Evolutionary conservation across 2,113 vertebrate genomes (phyloP).

Genomic region (Lophotis ruficrista): DNA sequence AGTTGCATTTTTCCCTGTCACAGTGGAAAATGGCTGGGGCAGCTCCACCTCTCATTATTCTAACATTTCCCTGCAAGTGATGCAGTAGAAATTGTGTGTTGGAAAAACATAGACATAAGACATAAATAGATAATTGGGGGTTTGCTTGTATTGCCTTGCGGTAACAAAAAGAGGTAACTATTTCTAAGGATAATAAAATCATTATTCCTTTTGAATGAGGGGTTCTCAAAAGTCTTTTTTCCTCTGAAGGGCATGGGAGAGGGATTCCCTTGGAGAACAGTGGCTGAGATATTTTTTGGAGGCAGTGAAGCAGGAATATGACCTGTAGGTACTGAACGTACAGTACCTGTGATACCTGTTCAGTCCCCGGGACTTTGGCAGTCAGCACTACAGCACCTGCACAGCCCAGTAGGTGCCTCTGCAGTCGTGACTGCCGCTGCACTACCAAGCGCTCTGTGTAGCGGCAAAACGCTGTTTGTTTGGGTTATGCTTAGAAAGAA

Average conservation of each 20-base stretch:
- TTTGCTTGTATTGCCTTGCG: neutral
- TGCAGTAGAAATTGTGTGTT: neutral
- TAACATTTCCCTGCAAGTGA: neutral
- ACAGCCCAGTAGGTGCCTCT: neutral
- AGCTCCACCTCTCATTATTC: neutral
- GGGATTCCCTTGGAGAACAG: neutral
- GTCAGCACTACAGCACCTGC: neutral
- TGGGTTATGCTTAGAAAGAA: neutral
- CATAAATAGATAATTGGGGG: neutral
- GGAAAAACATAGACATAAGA: neutral
- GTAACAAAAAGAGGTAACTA: neutral
- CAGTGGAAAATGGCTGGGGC: neutral
- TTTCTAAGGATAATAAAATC: neutral
- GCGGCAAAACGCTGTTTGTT: neutral
- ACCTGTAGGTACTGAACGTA: neutral
- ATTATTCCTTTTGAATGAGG: neutral
- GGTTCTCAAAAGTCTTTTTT: neutral
- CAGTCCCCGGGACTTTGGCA: neutral
- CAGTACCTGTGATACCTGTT: neutral
- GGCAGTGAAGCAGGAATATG: neutral
- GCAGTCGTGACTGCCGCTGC: neutral
- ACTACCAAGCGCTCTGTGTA: accelerated
- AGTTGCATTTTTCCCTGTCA: neutral
- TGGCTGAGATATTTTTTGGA: neutral
- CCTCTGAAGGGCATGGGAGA: neutral